Percentiles rank a stretch among this genome's conserved stretches.
Conservation (phyloP, 2,888 invertebrate genomes). For the Penaeus monodon region DNA sequence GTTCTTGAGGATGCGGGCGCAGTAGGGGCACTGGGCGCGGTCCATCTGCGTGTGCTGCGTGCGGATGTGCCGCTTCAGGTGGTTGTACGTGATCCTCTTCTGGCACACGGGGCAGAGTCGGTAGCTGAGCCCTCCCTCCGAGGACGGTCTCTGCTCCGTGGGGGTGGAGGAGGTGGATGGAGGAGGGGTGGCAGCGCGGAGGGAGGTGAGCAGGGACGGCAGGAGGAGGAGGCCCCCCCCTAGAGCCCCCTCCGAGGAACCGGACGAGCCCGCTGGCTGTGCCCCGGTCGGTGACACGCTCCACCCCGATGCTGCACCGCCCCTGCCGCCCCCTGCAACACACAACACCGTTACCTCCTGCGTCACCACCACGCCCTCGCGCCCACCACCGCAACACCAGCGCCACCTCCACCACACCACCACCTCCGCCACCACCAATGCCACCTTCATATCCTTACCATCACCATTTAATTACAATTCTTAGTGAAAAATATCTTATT, state of each 20-base stretch:
- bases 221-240: conserved; percentile 54
- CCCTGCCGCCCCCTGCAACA: conserved; percentile 61
- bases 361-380: not conserved
- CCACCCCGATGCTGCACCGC: conserved; percentile 49
- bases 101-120: conserved; percentile 62
- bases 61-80: conserved; percentile 63
- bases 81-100: conserved; percentile 64
- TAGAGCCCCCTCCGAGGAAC: conserved; percentile 47
- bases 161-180: conserved; percentile 57
- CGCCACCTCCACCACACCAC: conserved; percentile 27
- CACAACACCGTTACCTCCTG: conserved; percentile 54
- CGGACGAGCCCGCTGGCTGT: conserved; percentile 38
- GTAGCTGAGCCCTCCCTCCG: conserved; percentile 62
- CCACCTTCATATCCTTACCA: not conserved
- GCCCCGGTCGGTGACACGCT: conserved; percentile 38
- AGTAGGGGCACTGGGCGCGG: conserved; percentile 62
- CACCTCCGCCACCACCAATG: not conserved
- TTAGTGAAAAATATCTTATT: too few species aligned
- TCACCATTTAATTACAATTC: not conserved
- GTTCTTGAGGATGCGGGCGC: conserved; percentile 61
- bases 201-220: conserved; percentile 54
- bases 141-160: conserved; percentile 44
- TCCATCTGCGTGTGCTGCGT: conserved; percentile 65
- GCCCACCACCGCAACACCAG: conserved; percentile 22
- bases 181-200: conserved; percentile 49